These are phyloP conservation scores for Drosophila nigritarsus DNA, from an alignment of 2,888 invertebrate genomes.

Conservation along the genomic window DNA sequence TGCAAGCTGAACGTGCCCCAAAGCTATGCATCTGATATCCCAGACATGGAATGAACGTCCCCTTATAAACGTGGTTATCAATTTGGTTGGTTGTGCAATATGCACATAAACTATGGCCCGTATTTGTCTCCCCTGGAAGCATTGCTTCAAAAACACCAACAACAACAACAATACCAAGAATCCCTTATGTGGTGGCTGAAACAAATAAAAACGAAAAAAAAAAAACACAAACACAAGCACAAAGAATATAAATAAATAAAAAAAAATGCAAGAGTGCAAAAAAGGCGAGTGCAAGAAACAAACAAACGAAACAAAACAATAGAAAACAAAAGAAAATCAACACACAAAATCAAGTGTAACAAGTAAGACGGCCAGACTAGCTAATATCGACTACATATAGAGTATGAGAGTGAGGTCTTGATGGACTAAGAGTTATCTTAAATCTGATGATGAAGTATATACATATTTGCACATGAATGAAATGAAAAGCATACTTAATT, in stretches of 20 bases:
- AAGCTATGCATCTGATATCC: slow-evolving; percentile 27
- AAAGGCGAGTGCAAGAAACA: slow-evolving; percentile 66
- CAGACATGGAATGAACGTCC: slow-evolving; percentile 21
- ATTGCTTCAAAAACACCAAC: slow-evolving; percentile 16
- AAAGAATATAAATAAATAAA: slow-evolving; percentile 17
- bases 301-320: slow-evolving; percentile 47
- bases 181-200: slow-evolving; percentile 59
- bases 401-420: not conserved
- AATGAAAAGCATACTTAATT: not conserved
- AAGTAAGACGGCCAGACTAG: slow-evolving; percentile 21
- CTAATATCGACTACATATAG: slow-evolving; percentile 2
- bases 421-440: not conserved
- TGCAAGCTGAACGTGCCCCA: slow-evolving; percentile 30
- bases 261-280: slow-evolving; percentile 52
- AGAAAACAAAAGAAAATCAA: slow-evolving; percentile 13
- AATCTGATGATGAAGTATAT: not conserved
- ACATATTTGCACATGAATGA: not conserved
- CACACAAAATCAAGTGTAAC: slow-evolving; percentile 46
- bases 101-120: slow-evolving; percentile 5
- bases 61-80: slow-evolving; percentile 45
- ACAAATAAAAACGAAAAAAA: slow-evolving; percentile 47
- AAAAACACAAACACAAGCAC: slow-evolving; percentile 1
- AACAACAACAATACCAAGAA: slow-evolving; percentile 23
- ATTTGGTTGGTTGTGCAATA: slow-evolving; percentile 18
- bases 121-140: not conserved